phyloP scores from a whole-genome alignment of 2,797 vertebrate genomes.

The Heteromormyrus szaboi region DNA sequence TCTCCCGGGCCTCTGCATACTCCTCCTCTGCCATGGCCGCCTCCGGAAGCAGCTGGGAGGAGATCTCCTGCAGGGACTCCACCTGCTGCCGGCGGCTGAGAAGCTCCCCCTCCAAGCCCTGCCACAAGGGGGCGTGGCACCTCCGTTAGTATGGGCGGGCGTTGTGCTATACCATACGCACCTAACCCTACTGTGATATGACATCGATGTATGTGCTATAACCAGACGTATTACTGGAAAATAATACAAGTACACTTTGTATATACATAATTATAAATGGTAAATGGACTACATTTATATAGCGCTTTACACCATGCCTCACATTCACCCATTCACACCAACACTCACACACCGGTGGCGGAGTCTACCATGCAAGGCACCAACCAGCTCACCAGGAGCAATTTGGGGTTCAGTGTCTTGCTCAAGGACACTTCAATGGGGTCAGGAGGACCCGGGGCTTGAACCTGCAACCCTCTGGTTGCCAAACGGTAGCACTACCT shows the following conservation, averaged over 20 bases:
- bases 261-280: not conserved
- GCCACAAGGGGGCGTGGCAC: slow-evolving; percentile 17
- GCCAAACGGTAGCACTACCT: too few relatives aligned
- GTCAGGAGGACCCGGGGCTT: too few relatives aligned
- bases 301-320: too few relatives aligned
- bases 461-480: too few relatives aligned
- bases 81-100: slow-evolving; percentile 57
- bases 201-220: not conserved
- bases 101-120: slow-evolving; percentile 78
- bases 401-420: too few relatives aligned
- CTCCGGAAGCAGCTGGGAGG: slow-evolving; percentile 66
- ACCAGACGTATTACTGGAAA: not conserved
- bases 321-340: too few relatives aligned
- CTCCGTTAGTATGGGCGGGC: not conserved
- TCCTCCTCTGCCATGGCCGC: slow-evolving; percentile 47
- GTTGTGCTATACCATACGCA: not conserved
- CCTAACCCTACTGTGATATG: not conserved
- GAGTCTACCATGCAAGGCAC: too few relatives aligned
- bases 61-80: slow-evolving; percentile 70
- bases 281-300: too few relatives aligned
- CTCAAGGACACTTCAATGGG: too few relatives aligned
- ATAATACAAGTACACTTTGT: not conserved
- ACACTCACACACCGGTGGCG: too few relatives aligned
- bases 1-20: slow-evolving; percentile 71
- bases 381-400: too few relatives aligned